Conservation (phyloP, 2,888 invertebrate genomes). For the Eretmocerus hayati region DNA sequence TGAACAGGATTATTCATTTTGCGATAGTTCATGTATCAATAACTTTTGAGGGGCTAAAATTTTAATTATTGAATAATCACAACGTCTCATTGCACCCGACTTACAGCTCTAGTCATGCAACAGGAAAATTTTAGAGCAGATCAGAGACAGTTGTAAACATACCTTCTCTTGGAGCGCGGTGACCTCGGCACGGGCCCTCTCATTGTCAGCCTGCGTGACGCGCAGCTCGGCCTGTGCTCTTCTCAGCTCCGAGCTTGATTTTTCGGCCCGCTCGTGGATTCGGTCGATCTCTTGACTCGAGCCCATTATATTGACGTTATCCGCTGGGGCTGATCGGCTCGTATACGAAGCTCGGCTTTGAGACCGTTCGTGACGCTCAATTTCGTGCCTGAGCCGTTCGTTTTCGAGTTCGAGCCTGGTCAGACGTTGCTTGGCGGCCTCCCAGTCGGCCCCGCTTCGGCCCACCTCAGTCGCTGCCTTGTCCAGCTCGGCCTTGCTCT, state of each 20-base stretch:
- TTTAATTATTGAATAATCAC: too few relatives aligned
- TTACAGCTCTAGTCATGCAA: too few relatives aligned
- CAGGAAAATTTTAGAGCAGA: too few relatives aligned
- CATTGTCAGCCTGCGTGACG: conserved; percentile 86
- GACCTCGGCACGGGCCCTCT: conserved; percentile 76
- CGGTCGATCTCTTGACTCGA: conserved; percentile 78
- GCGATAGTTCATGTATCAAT: too few relatives aligned
- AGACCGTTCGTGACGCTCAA: conserved; percentile 68
- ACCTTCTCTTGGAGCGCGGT: conserved; percentile 80
- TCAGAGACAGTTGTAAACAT: too few relatives aligned
- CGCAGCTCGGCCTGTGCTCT: conserved; percentile 84
- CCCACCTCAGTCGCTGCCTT: conserved; percentile 86
- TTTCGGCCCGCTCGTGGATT: conserved; percentile 73
- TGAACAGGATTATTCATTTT: too few relatives aligned
- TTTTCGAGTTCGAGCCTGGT: conserved; percentile 84
- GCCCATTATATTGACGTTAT: conserved; percentile 57
- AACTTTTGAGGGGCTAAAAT: too few relatives aligned
- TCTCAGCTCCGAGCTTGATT: conserved; percentile 74
- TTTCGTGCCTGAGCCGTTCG: conserved; percentile 77
- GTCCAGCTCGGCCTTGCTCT: conserved; percentile 89
- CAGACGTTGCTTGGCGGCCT: conserved; percentile 73
- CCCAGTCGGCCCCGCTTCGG: conserved; percentile 83
- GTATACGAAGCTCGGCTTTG: conserved; percentile 78
- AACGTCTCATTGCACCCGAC: too few relatives aligned
- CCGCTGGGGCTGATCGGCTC: conserved; percentile 40